Evolutionary conservation across 2,113 vertebrate species (phyloP), one percentile per base, ranked within the genome.

Genomic region (Tragulus kanchil): DNA sequence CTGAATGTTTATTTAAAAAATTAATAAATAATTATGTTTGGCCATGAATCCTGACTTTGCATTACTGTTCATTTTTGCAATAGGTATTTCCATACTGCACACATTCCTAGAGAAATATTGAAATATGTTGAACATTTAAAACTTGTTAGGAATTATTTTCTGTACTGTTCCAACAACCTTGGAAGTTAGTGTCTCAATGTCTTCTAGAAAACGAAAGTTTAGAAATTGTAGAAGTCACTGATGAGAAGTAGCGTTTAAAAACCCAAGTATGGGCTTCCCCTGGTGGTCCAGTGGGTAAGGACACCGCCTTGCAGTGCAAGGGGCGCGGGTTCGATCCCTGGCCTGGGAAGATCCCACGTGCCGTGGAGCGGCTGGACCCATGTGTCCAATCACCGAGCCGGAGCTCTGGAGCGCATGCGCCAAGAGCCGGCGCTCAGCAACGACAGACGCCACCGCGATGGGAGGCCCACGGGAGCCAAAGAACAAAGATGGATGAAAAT

Each of bases 21-120:
- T 98, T 98, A 99, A 99, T 99, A 99, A 99, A 99, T 98, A 98
- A 98, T 97, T 99, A 98, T 98, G 98, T 99, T 99, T 99, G 98
- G 98, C 98, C 98, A 99, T 36, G 88, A 97, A 92, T 97, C 77
- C 5, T 86, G 83, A 94, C 78, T 96, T 91, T 62, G 54, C 1
- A 62, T 95, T 93, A 82, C 21, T 93, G 5, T 93, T 93, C 89
- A 79, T 89, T 97, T 96, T 98, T 89, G 83, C 28, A 73, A 0
- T 88, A 50, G 64, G 10, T 90, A 52, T 69, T 84, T n/a, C 14
- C 54, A 82, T n/a, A 52, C 8, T 62, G 16, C 82, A 86, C 52
- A 86, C 21, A 94, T 81, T 97, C 16, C 26, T 79, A 84, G 52
- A 64, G 58, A 90, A 86, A 59, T 56, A 86, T 6, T 81, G 48